These are phyloP conservation scores for Tychaedon coryphoeus DNA, from an alignment of 2,113 vertebrate species.

Conservation along the genomic window DNA sequence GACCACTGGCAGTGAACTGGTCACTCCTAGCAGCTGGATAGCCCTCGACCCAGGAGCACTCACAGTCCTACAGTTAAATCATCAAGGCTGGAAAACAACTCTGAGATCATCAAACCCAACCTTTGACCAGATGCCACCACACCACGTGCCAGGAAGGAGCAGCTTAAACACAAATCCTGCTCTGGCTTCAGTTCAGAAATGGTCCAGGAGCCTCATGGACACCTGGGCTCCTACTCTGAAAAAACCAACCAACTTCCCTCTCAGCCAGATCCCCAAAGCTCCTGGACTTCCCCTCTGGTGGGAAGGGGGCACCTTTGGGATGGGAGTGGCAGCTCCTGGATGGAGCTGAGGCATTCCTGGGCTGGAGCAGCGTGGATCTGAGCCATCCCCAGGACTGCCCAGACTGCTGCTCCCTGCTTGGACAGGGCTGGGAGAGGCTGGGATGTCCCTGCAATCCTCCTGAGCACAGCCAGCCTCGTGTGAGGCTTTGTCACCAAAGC, in stretches of 20 bases:
- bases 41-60: neutral
- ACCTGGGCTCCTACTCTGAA: neutral
- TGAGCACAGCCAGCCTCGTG: neutral
- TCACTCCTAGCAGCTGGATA: neutral
- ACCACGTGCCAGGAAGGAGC: neutral
- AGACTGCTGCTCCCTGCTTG: neutral
- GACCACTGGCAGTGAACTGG: neutral
- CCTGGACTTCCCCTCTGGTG: neutral
- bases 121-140: neutral
- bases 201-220: fast-evolving
- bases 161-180: neutral
- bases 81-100: neutral
- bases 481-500: neutral
- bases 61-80: neutral
- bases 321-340: neutral
- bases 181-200: neutral
- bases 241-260: neutral
- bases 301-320: neutral
- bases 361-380: neutral
- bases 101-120: neutral
- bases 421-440: neutral
- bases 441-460: neutral
- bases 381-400: neutral
- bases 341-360: neutral
- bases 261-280: neutral